phyloP scores from a whole-genome alignment of 2,888 invertebrate genomes.

The Anagyrus pseudococci region DNA sequence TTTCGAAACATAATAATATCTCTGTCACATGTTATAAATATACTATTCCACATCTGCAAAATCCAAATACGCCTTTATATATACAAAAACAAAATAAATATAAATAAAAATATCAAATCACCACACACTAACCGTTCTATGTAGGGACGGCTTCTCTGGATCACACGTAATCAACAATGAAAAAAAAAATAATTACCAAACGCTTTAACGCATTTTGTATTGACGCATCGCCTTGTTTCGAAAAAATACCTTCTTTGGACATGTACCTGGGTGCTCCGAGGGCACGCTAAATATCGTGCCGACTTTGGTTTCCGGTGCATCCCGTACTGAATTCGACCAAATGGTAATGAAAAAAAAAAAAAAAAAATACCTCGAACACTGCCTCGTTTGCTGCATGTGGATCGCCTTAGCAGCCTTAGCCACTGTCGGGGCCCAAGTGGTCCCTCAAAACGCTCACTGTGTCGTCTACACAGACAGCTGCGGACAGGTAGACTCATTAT shows the following conservation, averaged over 20 bases:
- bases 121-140: conserved; percentile 44
- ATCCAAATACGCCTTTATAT: conserved; percentile 22
- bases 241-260: conserved; percentile 50
- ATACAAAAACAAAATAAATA: conserved; percentile 39
- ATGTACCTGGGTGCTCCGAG: conserved; percentile 61
- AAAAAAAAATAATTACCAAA: conserved; percentile 38
- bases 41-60: conserved; percentile 15
- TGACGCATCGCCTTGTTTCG: conserved; percentile 39
- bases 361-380: conserved; percentile 61
- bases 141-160: conserved; percentile 48
- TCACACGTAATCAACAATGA: conserved; percentile 41
- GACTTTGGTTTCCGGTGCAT: conserved; percentile 59
- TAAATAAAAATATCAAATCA: conserved; percentile 38
- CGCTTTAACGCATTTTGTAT: conserved; percentile 43
- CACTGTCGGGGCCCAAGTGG: conserved; percentile 70
- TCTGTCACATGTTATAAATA: conserved; percentile 5
- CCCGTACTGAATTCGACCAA: conserved; percentile 58
- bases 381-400: conserved; percentile 69
- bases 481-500: conserved; percentile 83
- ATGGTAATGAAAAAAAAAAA: conserved; percentile 56
- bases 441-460: conserved; percentile 90
- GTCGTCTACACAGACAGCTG: conserved; percentile 95
- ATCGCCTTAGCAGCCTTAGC: conserved; percentile 65
- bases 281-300: conserved; percentile 54
- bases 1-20: conserved; percentile 11